A percentile compares a stretch with the other conserved stretches of the same genome.
Conservation (phyloP, 2,797 vertebrate genomes). For the Myiothlypis chrysogaster region DNA sequence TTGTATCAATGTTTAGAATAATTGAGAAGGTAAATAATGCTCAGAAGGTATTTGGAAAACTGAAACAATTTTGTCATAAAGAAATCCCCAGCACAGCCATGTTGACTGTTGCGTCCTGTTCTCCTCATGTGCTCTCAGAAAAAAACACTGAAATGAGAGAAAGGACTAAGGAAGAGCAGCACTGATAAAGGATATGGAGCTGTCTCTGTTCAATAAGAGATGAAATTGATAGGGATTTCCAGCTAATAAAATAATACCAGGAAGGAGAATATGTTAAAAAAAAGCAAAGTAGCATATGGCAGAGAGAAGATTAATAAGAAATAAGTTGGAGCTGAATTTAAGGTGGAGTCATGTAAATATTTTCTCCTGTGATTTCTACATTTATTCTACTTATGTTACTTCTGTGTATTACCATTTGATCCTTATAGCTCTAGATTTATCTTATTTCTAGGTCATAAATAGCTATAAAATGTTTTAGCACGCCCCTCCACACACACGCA, state of each 20-base stretch:
- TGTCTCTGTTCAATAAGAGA: background rate
- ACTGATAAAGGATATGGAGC: background rate
- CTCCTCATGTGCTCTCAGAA: background rate
- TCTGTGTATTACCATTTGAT: background rate
- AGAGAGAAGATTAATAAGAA: background rate
- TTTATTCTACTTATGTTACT: background rate
- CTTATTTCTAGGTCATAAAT: background rate
- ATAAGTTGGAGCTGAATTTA: background rate
- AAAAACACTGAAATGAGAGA: background rate
- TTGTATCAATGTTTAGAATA: background rate
- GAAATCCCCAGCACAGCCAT: background rate
- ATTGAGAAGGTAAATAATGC: background rate
- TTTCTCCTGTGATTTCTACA: background rate
- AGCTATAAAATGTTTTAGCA: background rate
- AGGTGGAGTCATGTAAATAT: background rate
- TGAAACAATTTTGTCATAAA: background rate
- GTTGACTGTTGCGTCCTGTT: background rate
- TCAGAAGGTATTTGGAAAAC: background rate
- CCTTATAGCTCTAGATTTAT: background rate
- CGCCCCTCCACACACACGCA: accelerated
- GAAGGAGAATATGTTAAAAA: background rate
- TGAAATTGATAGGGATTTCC: background rate
- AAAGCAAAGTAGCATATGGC: background rate
- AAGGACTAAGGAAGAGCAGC: background rate
- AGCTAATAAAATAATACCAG: background rate